Conservation (phyloP, 2,113 vertebrate genomes). For the Platysternon megacephalum region DNA sequence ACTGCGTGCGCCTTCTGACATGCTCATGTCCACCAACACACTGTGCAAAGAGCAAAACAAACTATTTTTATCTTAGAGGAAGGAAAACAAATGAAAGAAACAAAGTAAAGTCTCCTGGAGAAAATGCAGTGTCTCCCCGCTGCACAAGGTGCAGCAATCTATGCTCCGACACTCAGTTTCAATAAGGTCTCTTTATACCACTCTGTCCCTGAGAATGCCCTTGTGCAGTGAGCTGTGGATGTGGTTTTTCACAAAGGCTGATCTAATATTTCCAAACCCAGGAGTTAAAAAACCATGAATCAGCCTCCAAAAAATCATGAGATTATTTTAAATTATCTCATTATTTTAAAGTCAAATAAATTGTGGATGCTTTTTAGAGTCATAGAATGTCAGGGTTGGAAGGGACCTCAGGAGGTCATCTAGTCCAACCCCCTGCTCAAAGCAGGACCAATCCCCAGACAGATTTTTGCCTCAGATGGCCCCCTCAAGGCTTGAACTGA, state of each 20-base stretch:
- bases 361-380: neutral
- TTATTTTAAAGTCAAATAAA: neutral
- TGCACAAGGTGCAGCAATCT: neutral
- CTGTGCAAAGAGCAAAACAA: no score
- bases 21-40: neutral
- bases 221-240: neutral
- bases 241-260: accelerated
- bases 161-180: neutral
- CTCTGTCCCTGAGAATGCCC: neutral
- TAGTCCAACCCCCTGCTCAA: no score
- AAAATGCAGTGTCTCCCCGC: neutral
- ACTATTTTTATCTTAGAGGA: neutral
- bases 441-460: no score
- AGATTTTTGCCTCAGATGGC: no score
- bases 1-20: neutral
- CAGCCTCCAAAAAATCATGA: neutral
- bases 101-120: neutral
- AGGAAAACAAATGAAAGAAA: neutral
- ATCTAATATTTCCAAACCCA: neutral
- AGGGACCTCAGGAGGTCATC: no score
- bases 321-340: neutral
- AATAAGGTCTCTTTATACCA: neutral
- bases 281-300: neutral
- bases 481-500: no score
- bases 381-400: no score